Base-by-base conservation (phyloP, 2,113 vertebrate genomes). In the Hippocampus abdominalis region DNA sequence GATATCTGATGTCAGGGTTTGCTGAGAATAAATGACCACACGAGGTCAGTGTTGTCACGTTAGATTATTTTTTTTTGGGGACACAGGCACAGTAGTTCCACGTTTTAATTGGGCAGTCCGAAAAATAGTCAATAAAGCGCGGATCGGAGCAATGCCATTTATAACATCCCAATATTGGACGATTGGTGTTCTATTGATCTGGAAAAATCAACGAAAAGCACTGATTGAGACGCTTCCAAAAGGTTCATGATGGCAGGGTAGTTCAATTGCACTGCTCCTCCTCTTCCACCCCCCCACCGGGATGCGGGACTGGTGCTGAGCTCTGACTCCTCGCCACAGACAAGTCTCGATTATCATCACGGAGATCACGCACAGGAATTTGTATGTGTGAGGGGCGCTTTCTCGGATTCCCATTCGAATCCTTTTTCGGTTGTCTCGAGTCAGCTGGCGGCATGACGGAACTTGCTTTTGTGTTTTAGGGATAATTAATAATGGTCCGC, bases 401-500 rank as follows among this genome's bases (percentile, higher is more conserved):
- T 64, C n/a, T 64, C 12, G 23, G n/a, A 65, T 46, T 20, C 11
- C 1, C 42, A 16, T 65, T 42, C 63, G n/a, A 40, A 51, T 7
- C 46, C 46, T 48, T 48, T 44, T 44, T 12, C 51, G 21, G 51
- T 27, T 36, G 29, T 25, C 29, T 73, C 61, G 0, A 57, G 23
- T 36, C 18, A 21, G 7, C 36, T 10, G 71, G 36, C 20, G 72
- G 70, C 67, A 75, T 81, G 84, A 73, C 27, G 51, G 72, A 69
- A 44, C 64, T 65, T 65, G 61, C 21, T 62, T 36, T 16, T 2
- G 29, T 64, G 8, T 29, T 23, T 78, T 57, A 60, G 54, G 81
- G 72, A 85, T 83, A 61, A 85, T 44, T 83, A 61, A 85, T 44
- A 49, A 90, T 89, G 89, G 75, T 71, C 72, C 86, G 84, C 40